These are phyloP conservation scores for Myripristis jacobus DNA, from an alignment of 2,797 vertebrate species.

Conservation along the genomic window DNA sequence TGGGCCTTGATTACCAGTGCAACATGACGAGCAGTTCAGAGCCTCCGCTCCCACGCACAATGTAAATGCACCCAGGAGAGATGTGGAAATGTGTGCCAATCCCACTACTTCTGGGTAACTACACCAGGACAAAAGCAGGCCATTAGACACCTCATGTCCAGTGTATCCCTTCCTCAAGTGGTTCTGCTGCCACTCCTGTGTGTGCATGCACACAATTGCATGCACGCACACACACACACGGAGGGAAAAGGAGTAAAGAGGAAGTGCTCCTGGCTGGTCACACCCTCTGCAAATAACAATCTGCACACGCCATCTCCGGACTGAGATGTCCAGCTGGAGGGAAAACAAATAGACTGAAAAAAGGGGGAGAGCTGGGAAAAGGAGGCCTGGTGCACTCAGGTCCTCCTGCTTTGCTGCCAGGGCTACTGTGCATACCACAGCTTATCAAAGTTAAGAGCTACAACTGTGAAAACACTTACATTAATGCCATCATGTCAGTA, in stretches of 20 bases:
- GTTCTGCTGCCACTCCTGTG: slow-evolving; percentile 21
- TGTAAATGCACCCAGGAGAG: slow-evolving; percentile 39
- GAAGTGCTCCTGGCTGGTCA: slow-evolving; percentile 78
- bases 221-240: slow-evolving; percentile 10
- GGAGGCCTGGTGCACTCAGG: slow-evolving; percentile 37
- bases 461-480: slow-evolving; percentile 33
- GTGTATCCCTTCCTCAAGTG: slow-evolving; percentile 33
- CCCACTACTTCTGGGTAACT: slow-evolving; percentile 23
- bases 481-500: neutral
- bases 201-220: slow-evolving; percentile 6
- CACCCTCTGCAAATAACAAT: slow-evolving; percentile 86
- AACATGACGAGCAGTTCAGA: slow-evolving; percentile 40
- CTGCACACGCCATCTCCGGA: slow-evolving; percentile 77
- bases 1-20: slow-evolving; percentile 35
- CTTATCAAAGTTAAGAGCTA: slow-evolving; percentile 37
- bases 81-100: slow-evolving; percentile 13
- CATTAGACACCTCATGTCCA: slow-evolving; percentile 34
- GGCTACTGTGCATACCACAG: slow-evolving; percentile 53
- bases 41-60: slow-evolving; percentile 14
- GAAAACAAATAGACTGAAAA: slow-evolving; percentile 71
- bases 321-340: slow-evolving; percentile 56
- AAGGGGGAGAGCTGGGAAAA: slow-evolving; percentile 49
- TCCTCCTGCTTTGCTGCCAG: slow-evolving; percentile 33
- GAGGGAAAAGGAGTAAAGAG: slow-evolving; percentile 65
- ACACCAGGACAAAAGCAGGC: slow-evolving; percentile 26